Evolutionary conservation across 1,140 invertebrate genomes (phyloP), one percentile per base, ranked within the genome.

Genomic region (Cylas formicarius): DNA sequence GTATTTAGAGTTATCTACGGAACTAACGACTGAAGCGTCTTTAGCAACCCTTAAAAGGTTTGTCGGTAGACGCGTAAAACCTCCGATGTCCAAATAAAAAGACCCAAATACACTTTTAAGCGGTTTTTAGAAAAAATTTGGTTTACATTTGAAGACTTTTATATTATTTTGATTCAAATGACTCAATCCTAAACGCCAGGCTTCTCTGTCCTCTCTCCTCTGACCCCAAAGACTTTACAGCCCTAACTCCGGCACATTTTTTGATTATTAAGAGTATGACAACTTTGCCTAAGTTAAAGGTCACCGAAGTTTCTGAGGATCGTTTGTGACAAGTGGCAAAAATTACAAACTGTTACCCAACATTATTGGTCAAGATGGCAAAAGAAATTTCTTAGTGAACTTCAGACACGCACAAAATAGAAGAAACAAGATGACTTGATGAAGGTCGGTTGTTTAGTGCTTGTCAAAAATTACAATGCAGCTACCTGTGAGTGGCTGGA

Each of bases 1-100:
- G 2, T 63, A 67, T 48, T 44, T 68, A 11, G 66, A 69, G 35
- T 32, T 65, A 0, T 56, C 65, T 2, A 35, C 22, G 7, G 54
- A 56, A 36, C 29, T 68, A 3, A 50, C 47, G 4, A 41, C 47
- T 10, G 33, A 42, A 1, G 40, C 41, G 2, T 62, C 66, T 26
- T 9, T 64, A 1, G 27, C 44, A 22, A 44, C 56, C 10, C 51
- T 67, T 7, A 34, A 35, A 16, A 36, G 56, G 31, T 67, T 66
- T 39, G 46, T 52, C 8, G 5, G 44, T 22, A 22, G 54, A 11
- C 17, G 48, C 5, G 43, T 36, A 20, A 53, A 40, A 21, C 40
- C 33, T 14, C 10, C 21, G n/a, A n/a, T n/a, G n/a, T n/a, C n/a
- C n/a, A n/a, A 1, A 57, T 72, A 0, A 67, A 66, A 50, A 49